Percentiles rank a stretch among this genome's conserved stretches.
These are phyloP conservation scores for Geothlypis trichas DNA, from an alignment of 2,113 vertebrate species.

Conservation along the genomic window DNA sequence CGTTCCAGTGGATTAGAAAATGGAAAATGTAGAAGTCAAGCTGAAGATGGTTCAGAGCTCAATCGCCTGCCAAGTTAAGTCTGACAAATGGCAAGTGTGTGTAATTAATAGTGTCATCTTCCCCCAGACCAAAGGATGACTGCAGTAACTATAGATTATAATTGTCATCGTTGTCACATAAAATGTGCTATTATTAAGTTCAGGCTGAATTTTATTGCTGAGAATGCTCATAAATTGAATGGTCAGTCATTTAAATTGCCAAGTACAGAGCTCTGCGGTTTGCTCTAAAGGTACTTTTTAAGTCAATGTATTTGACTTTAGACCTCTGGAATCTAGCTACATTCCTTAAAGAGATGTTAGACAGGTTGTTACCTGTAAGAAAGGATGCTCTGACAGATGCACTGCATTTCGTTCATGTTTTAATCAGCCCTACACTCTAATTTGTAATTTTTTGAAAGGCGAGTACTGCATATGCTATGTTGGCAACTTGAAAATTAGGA, in stretches of 20 bases:
- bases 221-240: slow-evolving; percentile 85
- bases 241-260: slow-evolving; percentile 89
- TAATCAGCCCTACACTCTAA: slow-evolving; percentile 57
- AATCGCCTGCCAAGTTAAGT: slow-evolving; percentile 81
- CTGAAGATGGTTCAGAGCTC: slow-evolving; percentile 77
- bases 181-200: slow-evolving; percentile 91
- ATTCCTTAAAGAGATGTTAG: slow-evolving; percentile 72
- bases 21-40: slow-evolving; percentile 82
- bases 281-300: slow-evolving; percentile 71
- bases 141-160: slow-evolving; percentile 85
- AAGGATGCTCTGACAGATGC: slow-evolving; percentile 62
- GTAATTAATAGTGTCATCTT: slow-evolving; percentile 85
- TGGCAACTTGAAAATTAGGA: slow-evolving; percentile 20
- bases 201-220: slow-evolving; percentile 85
- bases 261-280: slow-evolving; percentile 71
- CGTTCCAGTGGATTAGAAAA: slow-evolving; percentile 81
- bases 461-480: neutral
- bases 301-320: slow-evolving; percentile 79
- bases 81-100: slow-evolving; percentile 82
- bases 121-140: slow-evolving; percentile 76
- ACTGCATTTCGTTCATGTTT: slow-evolving; percentile 33
- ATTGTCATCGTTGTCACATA: slow-evolving; percentile 89
- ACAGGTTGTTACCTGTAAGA: slow-evolving; percentile 70
- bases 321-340: slow-evolving; percentile 74
- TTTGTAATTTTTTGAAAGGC: slow-evolving; percentile 45